A percentile compares a stretch with the other conserved stretches of the same genome.
These are phyloP conservation scores for Pluvialis apricaria DNA, from an alignment of 2,113 vertebrate species.

Conservation along the genomic window DNA sequence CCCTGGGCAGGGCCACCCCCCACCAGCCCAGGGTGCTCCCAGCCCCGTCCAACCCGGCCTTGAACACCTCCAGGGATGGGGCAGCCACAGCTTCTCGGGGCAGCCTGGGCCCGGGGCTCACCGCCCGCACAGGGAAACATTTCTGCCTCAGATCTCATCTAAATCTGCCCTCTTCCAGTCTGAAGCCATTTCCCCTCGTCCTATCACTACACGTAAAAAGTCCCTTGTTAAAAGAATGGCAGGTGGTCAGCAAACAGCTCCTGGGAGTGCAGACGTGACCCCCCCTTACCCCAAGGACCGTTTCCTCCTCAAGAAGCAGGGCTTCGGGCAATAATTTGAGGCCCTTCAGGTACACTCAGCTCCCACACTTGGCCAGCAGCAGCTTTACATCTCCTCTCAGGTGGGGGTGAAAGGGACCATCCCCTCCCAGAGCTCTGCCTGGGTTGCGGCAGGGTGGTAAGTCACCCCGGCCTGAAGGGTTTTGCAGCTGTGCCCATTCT, in stretches of 20 bases:
- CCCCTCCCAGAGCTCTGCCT: not conserved
- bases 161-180: no score
- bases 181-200: no score
- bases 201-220: no score
- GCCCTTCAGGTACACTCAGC: not conserved
- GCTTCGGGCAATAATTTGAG: not conserved
- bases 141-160: no score
- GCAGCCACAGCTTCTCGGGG: no score
- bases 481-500: not conserved
- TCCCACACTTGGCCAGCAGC: not conserved
- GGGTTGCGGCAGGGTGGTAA: not conserved
- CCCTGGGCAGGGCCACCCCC: no score
- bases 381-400: not conserved
- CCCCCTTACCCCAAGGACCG: not conserved
- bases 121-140: no score
- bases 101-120: no score
- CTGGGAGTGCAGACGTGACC: not conserved
- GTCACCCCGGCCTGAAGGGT: not conserved
- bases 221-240: no score
- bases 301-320: not conserved
- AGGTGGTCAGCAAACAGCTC: not conserved
- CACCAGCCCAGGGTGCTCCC: no score
- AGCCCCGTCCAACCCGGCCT: no score
- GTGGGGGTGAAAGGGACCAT: not conserved
- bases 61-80: no score